These are phyloP conservation scores for Aphaenogaster ashmeadi DNA, from an alignment of 1,140 invertebrate species.

Conservation along the genomic window DNA sequence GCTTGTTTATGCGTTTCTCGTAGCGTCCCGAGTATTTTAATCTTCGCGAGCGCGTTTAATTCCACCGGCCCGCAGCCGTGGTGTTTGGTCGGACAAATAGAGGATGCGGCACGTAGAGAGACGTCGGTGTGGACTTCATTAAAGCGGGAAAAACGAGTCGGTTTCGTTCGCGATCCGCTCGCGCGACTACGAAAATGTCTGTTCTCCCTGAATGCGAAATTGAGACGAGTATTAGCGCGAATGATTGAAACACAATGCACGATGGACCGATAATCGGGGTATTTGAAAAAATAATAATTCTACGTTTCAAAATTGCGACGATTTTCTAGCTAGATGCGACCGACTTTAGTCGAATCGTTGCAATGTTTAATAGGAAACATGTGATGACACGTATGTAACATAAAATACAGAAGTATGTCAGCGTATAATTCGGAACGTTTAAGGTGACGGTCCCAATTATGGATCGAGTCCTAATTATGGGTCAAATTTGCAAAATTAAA, in stretches of 20 bases:
- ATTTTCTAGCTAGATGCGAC: neutral
- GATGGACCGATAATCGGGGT: neutral
- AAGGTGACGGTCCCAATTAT: too few species aligned
- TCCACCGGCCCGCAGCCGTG: neutral
- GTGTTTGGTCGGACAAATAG: conserved; percentile 3
- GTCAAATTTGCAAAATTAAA: too few species aligned
- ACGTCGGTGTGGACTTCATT: neutral
- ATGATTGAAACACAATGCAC: neutral
- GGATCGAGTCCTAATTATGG: too few species aligned
- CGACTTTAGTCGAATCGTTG: neutral
- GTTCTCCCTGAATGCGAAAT: neutral
- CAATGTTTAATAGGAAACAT: neutral
- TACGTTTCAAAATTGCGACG: neutral
- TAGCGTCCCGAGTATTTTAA: conserved; percentile 57
- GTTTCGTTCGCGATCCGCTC: neutral
- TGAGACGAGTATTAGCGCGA: neutral
- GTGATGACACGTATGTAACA: neutral
- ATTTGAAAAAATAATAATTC: neutral
- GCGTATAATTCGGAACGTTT: neutral
- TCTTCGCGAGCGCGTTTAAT: neutral
- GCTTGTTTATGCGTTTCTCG: conserved; percentile 62
- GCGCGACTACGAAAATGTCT: conserved; percentile 4
- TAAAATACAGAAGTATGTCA: conserved; percentile 7
- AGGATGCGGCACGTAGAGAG: neutral
- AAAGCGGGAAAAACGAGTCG: neutral